A percentile compares a stretch with the other conserved stretches of the same genome.
Conservation (phyloP, 2,888 invertebrate species). For the Dioctria rufipes region DNA sequence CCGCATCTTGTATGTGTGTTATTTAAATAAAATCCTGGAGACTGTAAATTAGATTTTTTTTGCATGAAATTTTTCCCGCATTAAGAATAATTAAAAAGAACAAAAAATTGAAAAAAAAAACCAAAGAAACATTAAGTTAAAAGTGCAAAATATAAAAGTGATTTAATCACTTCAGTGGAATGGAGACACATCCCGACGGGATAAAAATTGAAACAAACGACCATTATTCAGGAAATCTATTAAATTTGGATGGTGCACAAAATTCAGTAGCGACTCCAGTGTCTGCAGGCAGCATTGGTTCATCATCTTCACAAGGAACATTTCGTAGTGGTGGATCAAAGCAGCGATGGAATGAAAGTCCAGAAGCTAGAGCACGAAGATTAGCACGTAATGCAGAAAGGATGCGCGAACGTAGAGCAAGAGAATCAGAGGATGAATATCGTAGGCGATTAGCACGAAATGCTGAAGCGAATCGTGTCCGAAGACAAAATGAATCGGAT, state of each 20-base stretch:
- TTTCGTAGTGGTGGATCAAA: constrained; percentile 59
- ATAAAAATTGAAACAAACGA: constrained; percentile 71
- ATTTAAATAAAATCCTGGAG: background rate
- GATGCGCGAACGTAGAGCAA: constrained; percentile 70
- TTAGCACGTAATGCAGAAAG: constrained; percentile 71
- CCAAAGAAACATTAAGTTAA: constrained; percentile 33
- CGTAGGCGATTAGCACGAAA: constrained; percentile 69
- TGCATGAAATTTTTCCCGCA: background rate
- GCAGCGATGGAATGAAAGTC: constrained; percentile 71
- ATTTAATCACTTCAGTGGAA: constrained; percentile 61
- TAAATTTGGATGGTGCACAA: constrained; percentile 26
- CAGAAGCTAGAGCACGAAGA: constrained; percentile 70
- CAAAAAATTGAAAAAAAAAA: background rate
- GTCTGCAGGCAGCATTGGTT: constrained; percentile 55
- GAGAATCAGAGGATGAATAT: constrained; percentile 70
- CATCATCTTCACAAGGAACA: constrained; percentile 60
- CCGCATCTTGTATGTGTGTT: background rate
- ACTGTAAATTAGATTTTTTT: background rate
- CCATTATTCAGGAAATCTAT: constrained; percentile 60
- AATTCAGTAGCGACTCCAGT: constrained; percentile 46
- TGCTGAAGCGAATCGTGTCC: constrained; percentile 70
- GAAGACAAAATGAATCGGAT: constrained; percentile 69
- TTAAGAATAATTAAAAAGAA: background rate
- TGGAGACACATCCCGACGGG: constrained; percentile 71
- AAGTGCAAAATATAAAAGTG: constrained; percentile 11